Evolutionary conservation across 2,797 vertebrate genomes (phyloP), one percentile per base, ranked within the genome.

Genomic region (Cuniculus paca): DNA sequence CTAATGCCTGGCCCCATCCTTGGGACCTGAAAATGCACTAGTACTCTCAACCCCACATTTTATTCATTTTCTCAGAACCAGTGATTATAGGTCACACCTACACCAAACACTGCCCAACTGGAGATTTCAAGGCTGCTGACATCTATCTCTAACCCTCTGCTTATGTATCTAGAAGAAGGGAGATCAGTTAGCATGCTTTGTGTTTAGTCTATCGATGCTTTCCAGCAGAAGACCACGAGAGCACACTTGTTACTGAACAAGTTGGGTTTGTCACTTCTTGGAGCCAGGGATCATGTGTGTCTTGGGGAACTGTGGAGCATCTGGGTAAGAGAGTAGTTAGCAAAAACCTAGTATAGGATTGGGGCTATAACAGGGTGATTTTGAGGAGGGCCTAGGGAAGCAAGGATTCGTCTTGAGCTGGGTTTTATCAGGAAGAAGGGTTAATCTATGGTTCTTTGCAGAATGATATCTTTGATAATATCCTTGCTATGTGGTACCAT

Each of bases 371-470:
- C 9, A n/a, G 60, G 36, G 28, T 90, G 39, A 60, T 78, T 60
- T 20, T 22, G 26, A 54, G 39, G 26, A 92, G 11, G 10, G 50
- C 31, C 28, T 28, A 60, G 54, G 52, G 39, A 82, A 89, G 45
- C 0, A 0, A 63, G 4, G 28, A 28, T 63, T 63, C 14, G 61
- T 9, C 81, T 28, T 94, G 54, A 81, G 48, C 48, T 78, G 22
- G 16, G 26, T 39, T 39, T 54, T 54, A 9, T 89, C 14, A 34
- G 11, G 39, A 72, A 91, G 70, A 58, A n/a, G 24, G 48, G 28
- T 70, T 19, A 88, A 22, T 54, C 48, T 58, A 31, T 31, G 24
- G 65, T 95, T 77, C 61, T 94, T 95, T 63, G 68, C 36, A 72
- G 83, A 48, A 36, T 12, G 72, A 6, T 34, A n/a, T 63, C 45